phyloP scores from a whole-genome alignment of 2,888 invertebrate species.

The Meandrusa payeni region DNA sequence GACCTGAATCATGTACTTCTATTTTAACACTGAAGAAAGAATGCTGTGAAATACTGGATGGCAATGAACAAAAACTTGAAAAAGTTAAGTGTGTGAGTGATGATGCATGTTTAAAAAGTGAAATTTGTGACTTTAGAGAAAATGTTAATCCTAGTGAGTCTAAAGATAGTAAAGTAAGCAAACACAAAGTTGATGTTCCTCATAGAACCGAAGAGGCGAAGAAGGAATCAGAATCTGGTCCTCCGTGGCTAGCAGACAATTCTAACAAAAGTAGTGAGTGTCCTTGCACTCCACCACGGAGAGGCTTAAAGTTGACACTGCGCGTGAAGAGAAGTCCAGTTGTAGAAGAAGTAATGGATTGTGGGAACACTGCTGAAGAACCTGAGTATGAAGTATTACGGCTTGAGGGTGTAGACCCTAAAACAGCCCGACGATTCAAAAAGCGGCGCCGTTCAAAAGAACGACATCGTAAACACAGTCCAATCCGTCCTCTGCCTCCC shows the following conservation, averaged over 20 bases:
- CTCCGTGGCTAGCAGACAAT: constrained; percentile 67
- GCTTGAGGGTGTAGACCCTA: constrained; percentile 87
- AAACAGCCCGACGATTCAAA: constrained; percentile 77
- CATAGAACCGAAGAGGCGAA: constrained; percentile 61
- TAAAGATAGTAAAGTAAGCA: constrained; percentile 62
- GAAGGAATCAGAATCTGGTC: constrained; percentile 61
- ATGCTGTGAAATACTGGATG: constrained; percentile 41
- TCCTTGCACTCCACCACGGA: constrained; percentile 81
- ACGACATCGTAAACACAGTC: constrained; percentile 74
- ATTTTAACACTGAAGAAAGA: constrained; percentile 30
- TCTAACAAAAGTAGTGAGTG: constrained; percentile 71
- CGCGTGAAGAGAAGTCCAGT: constrained; percentile 94
- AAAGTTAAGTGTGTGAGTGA: constrained; percentile 54
- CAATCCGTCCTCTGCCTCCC: constrained; percentile 83
- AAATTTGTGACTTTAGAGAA: constrained; percentile 74
- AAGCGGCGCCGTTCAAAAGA: constrained; percentile 77
- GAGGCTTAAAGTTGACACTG: constrained; percentile 88
- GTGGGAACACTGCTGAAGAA: constrained; percentile 85
- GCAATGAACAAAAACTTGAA: constrained; percentile 50
- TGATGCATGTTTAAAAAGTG: constrained; percentile 65
- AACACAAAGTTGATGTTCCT: constrained; percentile 59
- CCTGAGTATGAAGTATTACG: constrained; percentile 92
- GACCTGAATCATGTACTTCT: constrained; percentile 32
- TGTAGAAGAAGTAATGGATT: constrained; percentile 90
- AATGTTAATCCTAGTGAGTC: constrained; percentile 74